These are phyloP conservation scores for Zaprionus obscuricornis DNA, from an alignment of 2,888 invertebrate species.

Conservation along the genomic window DNA sequence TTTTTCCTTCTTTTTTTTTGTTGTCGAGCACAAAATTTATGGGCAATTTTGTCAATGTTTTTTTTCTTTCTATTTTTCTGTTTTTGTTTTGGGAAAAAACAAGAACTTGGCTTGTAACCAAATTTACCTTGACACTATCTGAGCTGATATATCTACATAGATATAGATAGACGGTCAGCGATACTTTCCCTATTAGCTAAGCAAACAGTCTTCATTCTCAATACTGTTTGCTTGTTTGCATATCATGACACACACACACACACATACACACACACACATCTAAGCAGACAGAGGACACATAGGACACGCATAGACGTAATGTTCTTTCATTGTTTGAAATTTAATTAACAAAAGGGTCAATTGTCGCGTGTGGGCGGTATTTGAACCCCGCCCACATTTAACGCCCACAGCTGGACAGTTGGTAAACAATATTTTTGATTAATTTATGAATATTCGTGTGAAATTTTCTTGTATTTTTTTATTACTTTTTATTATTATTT, in stretches of 20 bases:
- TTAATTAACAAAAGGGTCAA: constrained; percentile 80
- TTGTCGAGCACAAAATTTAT: constrained; percentile 61
- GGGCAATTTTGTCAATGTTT: constrained; percentile 44
- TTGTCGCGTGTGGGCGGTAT: constrained; percentile 66
- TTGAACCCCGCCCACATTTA: neutral
- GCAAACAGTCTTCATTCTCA: constrained; percentile 56
- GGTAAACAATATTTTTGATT: constrained; percentile 75
- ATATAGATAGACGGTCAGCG: constrained; percentile 17
- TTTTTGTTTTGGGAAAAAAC: constrained; percentile 28
- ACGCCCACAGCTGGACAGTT: constrained; percentile 28
- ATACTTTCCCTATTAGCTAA: constrained; percentile 60
- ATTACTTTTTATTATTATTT: constrained; percentile 36
- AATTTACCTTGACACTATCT: constrained; percentile 65
- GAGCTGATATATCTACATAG: constrained; percentile 46
- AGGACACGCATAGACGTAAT: constrained; percentile 40
- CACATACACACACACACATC: constrained; percentile 18
- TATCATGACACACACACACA: constrained; percentile 50
- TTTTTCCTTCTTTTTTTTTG: constrained; percentile 15
- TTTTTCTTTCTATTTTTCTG: no score
- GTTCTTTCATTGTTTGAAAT: constrained; percentile 64
- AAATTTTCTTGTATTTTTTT: constrained; percentile 41
- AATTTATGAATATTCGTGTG: constrained; percentile 79
- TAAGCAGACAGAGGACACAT: no score
- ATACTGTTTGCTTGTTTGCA: constrained; percentile 58
- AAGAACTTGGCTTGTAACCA: constrained; percentile 14